phyloP scores from a whole-genome alignment of 2,113 vertebrate genomes.

The Cettia cetti region DNA sequence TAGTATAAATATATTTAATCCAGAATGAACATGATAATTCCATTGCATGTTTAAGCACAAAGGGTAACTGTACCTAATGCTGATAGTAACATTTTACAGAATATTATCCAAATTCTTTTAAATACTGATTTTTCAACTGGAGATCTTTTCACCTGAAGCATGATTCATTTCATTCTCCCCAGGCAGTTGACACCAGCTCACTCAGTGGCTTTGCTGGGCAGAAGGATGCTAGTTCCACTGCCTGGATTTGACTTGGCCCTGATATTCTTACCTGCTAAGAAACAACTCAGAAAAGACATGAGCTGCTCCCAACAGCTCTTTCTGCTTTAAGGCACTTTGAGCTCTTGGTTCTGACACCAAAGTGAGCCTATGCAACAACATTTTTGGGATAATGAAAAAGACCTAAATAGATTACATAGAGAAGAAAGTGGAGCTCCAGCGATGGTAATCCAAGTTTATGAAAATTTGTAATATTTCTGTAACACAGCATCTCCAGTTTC shows the following conservation, averaged over 20 bases:
- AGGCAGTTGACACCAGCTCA: neutral
- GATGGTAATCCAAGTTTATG: neutral
- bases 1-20: neutral
- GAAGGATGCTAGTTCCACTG: neutral
- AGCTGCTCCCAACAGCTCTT: neutral
- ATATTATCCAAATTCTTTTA: neutral
- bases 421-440: neutral
- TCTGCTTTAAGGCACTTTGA: neutral
- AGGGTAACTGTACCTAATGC: neutral
- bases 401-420: neutral
- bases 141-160: neutral
- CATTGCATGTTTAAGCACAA: neutral
- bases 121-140: neutral
- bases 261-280: neutral
- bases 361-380: neutral
- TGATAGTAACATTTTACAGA: neutral
- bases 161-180: neutral
- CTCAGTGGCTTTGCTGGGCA: neutral
- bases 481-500: neutral
- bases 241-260: neutral
- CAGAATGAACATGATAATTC: neutral
- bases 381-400: neutral
- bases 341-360: neutral
- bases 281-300: neutral
- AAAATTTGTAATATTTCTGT: neutral